Evolutionary conservation across 2,113 vertebrate species (phyloP).

Genomic region (Phasianus colchicus): DNA sequence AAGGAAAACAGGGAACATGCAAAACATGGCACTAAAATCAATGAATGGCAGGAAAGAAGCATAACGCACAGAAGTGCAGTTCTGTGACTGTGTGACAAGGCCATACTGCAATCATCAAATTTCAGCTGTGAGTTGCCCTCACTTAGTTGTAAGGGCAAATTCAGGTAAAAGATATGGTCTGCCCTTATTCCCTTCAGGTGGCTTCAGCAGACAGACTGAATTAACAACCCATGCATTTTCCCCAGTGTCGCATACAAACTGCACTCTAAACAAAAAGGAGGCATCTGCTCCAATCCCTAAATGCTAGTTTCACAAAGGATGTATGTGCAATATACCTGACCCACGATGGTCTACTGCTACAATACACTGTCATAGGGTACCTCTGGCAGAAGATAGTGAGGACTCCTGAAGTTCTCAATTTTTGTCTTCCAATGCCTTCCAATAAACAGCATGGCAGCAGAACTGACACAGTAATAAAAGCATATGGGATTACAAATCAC

Average conservation of each 20-base stretch:
- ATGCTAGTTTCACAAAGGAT: neutral
- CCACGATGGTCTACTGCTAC: neutral
- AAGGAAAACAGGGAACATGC: neutral
- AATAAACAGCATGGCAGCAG: neutral
- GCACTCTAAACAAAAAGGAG: neutral
- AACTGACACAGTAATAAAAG: neutral
- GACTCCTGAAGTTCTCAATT: neutral
- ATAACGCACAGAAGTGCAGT: neutral
- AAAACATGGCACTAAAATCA: neutral
- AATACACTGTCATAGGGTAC: neutral
- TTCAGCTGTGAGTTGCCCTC: neutral
- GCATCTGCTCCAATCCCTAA: neutral
- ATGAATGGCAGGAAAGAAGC: neutral
- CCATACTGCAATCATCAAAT: neutral
- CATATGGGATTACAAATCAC: neutral
- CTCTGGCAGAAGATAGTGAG: neutral
- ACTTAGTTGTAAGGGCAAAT: neutral
- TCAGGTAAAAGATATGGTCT: neutral
- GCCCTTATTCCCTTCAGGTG: neutral
- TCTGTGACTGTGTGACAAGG: neutral
- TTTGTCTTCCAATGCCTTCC: neutral
- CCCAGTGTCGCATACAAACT: neutral
- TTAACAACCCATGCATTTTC: neutral
- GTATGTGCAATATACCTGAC: neutral
- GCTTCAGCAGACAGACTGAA: neutral